phyloP scores from a whole-genome alignment of 1,140 invertebrate species.

The Brachionus paranguensis region DNA sequence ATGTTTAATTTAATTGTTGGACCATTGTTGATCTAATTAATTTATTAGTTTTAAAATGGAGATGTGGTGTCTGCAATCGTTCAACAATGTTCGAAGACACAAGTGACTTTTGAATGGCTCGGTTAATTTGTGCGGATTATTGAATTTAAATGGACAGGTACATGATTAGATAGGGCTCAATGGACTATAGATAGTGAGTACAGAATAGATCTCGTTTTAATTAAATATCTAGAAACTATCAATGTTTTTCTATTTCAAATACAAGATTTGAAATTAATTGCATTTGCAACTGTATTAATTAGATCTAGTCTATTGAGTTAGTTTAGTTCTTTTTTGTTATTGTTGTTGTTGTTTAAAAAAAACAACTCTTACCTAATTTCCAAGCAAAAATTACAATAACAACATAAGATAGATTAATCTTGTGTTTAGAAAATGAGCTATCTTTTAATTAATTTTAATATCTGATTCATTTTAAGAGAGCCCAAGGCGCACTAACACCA shows the following conservation, averaged over 20 bases:
- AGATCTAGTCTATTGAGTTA: conserved; percentile 24
- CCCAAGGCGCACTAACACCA: background rate
- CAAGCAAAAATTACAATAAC: background rate
- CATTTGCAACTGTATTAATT: conserved; percentile 32
- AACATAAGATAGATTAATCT: conserved; percentile 27
- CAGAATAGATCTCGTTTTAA: background rate
- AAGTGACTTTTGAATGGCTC: background rate
- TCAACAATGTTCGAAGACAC: background rate
- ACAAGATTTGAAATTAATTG: conserved; percentile 28
- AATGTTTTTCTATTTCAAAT: background rate
- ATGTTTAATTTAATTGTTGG: background rate
- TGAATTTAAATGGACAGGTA: background rate
- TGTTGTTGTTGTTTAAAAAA: background rate
- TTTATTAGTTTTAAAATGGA: background rate
- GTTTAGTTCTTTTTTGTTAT: background rate
- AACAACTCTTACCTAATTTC: conserved; percentile 26
- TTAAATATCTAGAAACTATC: background rate
- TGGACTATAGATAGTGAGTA: background rate
- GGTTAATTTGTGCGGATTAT: background rate
- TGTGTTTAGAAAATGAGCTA: background rate
- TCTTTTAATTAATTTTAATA: conserved; percentile 4
- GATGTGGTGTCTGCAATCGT: background rate
- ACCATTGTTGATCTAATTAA: background rate
- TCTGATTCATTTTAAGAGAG: background rate
- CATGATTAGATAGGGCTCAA: background rate